These are phyloP conservation scores for Poeciliopsis retropinna DNA, from an alignment of 2,113 vertebrate genomes.

Conservation along the genomic window DNA sequence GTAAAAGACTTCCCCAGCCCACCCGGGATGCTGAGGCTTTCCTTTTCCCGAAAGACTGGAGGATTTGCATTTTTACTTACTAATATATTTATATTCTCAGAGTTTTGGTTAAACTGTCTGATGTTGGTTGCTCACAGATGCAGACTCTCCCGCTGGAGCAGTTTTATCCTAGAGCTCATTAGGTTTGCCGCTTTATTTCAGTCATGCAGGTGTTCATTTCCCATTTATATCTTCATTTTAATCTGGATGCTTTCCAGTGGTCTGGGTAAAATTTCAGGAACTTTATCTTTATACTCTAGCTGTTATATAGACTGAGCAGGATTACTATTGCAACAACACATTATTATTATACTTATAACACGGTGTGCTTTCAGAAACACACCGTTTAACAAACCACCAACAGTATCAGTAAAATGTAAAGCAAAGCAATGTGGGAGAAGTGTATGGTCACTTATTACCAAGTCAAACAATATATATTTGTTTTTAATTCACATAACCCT, in stretches of 20 bases:
- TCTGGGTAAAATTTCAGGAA: not conserved
- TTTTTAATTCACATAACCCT: no score
- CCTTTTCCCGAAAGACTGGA: not conserved
- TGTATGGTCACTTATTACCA: no score
- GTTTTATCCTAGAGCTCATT: constrained; percentile 1
- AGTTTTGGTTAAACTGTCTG: not conserved
- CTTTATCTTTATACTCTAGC: no score
- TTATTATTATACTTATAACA: no score
- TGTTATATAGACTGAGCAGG: no score
- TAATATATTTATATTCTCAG: not conserved
- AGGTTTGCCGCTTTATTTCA: not conserved
- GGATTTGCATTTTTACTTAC: not conserved
- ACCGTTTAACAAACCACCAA: no score
- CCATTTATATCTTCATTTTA: not conserved
- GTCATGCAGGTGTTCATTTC: not conserved
- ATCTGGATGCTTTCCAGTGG: constrained; percentile 1
- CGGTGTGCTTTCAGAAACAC: no score
- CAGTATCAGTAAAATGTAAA: no score
- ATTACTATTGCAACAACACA: no score
- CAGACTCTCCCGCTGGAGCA: not conserved
- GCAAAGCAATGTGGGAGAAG: no score
- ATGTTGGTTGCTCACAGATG: constrained; percentile 3
- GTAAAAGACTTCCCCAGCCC: constrained; percentile 1
- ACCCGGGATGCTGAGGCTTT: constrained; percentile 7
- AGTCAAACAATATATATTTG: not conserved